Percentiles rank a stretch among this genome's conserved stretches.
Conservation (phyloP, 2,113 vertebrate species). For the Rhineura floridana region DNA sequence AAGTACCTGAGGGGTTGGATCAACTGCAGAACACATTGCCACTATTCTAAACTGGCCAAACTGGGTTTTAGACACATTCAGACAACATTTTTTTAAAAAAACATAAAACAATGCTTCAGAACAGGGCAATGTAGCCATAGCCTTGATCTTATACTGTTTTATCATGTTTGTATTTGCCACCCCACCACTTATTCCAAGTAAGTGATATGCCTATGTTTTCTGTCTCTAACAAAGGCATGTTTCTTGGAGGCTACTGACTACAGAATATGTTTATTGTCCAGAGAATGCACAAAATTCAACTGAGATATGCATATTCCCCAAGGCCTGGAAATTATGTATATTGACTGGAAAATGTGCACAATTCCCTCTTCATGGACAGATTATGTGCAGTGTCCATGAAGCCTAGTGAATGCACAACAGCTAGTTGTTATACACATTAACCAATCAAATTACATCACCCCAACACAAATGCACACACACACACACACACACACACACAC, state of each 20-base stretch:
- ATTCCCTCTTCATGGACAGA: too few species aligned
- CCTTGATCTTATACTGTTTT: neutral
- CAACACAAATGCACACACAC: too few species aligned
- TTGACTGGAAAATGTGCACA: too few species aligned
- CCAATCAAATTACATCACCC: too few species aligned
- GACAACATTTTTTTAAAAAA: neutral
- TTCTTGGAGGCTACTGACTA: neutral
- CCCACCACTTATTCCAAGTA: neutral
- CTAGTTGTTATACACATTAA: too few species aligned
- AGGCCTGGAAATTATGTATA: too few species aligned
- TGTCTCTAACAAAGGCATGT: neutral
- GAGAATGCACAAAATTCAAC: too few species aligned
- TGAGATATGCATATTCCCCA: too few species aligned
- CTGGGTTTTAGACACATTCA: neutral
- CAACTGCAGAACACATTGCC: neutral
- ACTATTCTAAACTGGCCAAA: neutral
- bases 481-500: too few species aligned
- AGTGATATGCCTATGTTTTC: neutral
- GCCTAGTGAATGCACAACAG: too few species aligned
- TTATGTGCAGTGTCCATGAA: too few species aligned
- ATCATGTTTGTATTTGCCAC: neutral
- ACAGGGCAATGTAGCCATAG: neutral
- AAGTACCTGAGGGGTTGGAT: neutral
- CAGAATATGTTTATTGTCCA: too few species aligned
- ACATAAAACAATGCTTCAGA: neutral